phyloP scores from a whole-genome alignment of 1,140 invertebrate genomes.

The Acromyrmex heyeri region DNA sequence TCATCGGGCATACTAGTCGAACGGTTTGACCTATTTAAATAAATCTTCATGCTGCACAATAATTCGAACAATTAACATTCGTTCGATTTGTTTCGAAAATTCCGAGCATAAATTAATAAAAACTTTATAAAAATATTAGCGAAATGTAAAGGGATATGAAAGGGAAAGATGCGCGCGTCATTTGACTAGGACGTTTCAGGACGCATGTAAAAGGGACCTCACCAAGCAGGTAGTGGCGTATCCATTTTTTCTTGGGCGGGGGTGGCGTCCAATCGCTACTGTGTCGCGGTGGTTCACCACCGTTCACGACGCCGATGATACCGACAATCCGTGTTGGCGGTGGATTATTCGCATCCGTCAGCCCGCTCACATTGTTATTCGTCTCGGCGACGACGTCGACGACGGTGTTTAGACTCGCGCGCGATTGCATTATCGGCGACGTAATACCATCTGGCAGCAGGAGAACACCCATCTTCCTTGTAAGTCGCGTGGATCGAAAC shows the following conservation, averaged over 20 bases:
- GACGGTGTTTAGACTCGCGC: constrained; percentile 73
- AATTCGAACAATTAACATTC: not conserved
- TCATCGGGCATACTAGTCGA: not conserved
- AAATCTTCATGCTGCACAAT: not conserved
- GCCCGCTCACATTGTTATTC: constrained; percentile 72
- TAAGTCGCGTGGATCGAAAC: not conserved
- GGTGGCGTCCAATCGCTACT: constrained; percentile 83
- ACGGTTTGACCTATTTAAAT: not conserved
- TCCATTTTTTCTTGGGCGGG: constrained; percentile 92
- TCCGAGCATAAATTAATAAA: not conserved
- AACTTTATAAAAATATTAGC: not conserved
- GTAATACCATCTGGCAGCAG: constrained; percentile 80
- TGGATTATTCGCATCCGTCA: constrained; percentile 72
- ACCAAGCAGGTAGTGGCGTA: constrained; percentile 89
- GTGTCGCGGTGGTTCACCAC: constrained; percentile 72
- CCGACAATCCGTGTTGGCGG: constrained; percentile 61
- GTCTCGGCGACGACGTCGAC: constrained; percentile 56
- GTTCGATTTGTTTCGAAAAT: not conserved
- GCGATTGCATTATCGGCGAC: constrained; percentile 73
- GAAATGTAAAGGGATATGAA: not conserved
- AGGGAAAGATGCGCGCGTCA: not conserved
- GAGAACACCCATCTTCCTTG: constrained; percentile 82
- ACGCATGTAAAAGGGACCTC: constrained; percentile 70
- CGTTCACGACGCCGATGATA: constrained; percentile 70
- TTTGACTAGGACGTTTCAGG: not conserved